phyloP scores from a whole-genome alignment of 2,888 invertebrate genomes.

The Calameuta filiformis region DNA sequence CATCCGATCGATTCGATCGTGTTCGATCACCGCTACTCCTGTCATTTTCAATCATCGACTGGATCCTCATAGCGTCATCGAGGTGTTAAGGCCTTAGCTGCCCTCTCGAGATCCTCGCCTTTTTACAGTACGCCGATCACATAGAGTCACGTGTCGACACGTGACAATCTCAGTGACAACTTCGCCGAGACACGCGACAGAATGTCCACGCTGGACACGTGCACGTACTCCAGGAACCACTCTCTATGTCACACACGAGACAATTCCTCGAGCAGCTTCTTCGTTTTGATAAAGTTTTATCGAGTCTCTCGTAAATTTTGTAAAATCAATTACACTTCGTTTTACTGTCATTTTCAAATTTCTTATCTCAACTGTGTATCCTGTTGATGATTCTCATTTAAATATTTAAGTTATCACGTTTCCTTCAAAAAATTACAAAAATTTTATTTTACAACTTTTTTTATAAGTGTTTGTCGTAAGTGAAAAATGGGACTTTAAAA shows the following conservation, averaged over 20 bases:
- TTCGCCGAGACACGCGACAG: slow-evolving; percentile 7
- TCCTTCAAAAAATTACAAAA: neutral
- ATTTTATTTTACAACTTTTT: neutral
- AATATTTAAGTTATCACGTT: neutral
- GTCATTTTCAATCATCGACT: slow-evolving; percentile 3
- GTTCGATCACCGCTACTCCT: slow-evolving; percentile 1
- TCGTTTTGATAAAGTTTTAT: neutral
- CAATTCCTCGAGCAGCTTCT: neutral
- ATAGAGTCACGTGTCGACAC: slow-evolving; percentile 22
- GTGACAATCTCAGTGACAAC: slow-evolving; percentile 16
- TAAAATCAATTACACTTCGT: neutral
- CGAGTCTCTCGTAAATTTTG: neutral
- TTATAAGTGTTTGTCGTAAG: neutral
- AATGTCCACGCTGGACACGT: slow-evolving; percentile 21
- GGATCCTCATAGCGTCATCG: neutral
- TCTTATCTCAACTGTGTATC: neutral
- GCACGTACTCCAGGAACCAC: slow-evolving; percentile 13
- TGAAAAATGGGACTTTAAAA: neutral
- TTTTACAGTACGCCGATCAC: slow-evolving; percentile 3
- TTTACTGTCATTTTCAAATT: neutral
- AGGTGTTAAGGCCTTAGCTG: neutral
- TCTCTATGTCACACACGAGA: neutral
- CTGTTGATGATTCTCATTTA: neutral
- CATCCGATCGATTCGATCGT: slow-evolving; percentile 16
- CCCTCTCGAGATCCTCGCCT: neutral